phyloP scores from a whole-genome alignment of 2,888 invertebrate genomes.

The Microctonus aethiopoides region DNA sequence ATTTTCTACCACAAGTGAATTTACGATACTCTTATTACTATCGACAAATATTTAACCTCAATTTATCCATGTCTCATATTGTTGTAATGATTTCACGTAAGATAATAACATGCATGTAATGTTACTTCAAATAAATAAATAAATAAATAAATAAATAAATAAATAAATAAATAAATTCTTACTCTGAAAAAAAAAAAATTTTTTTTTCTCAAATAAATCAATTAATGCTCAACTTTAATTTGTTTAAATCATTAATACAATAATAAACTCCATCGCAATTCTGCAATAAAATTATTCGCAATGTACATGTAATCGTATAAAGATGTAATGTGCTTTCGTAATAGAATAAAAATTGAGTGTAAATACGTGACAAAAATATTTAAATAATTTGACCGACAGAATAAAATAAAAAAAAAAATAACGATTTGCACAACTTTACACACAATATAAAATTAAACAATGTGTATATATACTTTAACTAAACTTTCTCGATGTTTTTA shows the following conservation, averaged over 20 bases:
- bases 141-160: no score
- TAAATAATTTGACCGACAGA: neutral
- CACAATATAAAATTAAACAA: neutral
- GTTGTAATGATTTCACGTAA: neutral
- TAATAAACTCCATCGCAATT: no score
- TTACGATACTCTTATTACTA: slow-evolving; percentile 18
- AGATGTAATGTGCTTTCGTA: neutral
- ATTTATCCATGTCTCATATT: slow-evolving; percentile 8
- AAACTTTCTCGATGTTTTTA: neutral
- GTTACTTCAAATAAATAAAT: no score
- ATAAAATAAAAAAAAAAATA: no score
- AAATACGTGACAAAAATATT: neutral
- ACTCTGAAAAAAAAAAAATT: no score
- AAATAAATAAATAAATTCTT: no score
- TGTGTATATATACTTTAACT: neutral
- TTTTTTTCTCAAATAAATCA: no score
- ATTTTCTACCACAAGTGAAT: neutral
- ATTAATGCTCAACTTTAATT: no score
- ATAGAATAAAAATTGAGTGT: neutral
- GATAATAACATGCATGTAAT: no score
- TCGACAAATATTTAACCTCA: slow-evolving; percentile 24
- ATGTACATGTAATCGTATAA: no score
- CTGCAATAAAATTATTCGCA: no score
- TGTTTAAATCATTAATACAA: no score
- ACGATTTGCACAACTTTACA: neutral